Evolutionary conservation across 1,140 invertebrate genomes (phyloP).

Genomic region (Protaetia brevitarsis): DNA sequence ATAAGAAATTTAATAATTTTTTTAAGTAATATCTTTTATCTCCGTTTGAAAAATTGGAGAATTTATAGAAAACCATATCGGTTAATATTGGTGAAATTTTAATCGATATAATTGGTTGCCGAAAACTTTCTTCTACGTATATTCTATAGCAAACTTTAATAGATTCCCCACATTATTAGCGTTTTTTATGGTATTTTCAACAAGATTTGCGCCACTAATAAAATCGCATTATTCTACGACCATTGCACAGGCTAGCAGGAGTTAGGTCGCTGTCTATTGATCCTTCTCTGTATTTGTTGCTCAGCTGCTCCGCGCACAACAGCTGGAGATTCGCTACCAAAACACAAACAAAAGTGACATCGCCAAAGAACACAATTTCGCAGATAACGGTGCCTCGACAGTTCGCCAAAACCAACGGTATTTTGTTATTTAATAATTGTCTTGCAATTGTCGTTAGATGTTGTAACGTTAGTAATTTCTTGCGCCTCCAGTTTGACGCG

Average conservation of each 20-base stretch:
- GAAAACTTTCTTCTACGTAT: too few relatives aligned
- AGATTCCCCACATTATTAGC: too few relatives aligned
- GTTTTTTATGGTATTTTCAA: too few relatives aligned
- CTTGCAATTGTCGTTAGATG: background rate
- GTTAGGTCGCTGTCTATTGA: constrained; percentile 5
- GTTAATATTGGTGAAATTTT: too few relatives aligned
- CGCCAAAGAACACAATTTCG: background rate
- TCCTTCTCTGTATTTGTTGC: constrained; percentile 3
- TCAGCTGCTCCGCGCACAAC: constrained; percentile 11
- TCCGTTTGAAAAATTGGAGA: too few relatives aligned
- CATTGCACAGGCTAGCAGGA: background rate
- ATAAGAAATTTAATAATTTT: too few relatives aligned
- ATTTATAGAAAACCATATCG: too few relatives aligned
- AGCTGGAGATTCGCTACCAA: background rate
- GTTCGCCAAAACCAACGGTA: background rate
- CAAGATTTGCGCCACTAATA: background rate
- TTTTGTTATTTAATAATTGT: background rate
- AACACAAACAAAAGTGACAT: constrained; percentile 16
- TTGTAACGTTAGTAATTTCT: background rate
- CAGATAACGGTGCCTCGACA: background rate
- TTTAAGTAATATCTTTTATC: too few relatives aligned
- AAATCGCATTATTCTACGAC: background rate
- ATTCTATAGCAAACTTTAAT: too few relatives aligned
- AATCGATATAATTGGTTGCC: too few relatives aligned
- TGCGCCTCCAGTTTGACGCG: background rate